Evolutionary conservation across 2,797 vertebrate genomes (phyloP), one percentile per base, ranked within the genome.

Genomic region (Antennarius maculatus): DNA sequence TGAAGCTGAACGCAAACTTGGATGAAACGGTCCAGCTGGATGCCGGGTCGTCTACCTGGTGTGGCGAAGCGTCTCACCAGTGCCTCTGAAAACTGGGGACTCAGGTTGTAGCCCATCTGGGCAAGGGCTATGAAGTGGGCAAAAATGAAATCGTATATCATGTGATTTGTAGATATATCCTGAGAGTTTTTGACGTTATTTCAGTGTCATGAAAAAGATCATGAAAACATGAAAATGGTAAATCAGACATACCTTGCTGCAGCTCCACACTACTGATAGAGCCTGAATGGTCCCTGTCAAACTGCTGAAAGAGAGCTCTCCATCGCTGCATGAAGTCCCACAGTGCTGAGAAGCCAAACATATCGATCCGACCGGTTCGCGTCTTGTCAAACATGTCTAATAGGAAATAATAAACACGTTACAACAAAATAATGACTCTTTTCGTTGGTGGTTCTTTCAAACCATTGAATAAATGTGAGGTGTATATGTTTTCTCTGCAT

Each of bases 91-190:
- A 99, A 98, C 93, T 98, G 96, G 1, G 96, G 96, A 74, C 96
- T 98, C 74, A 98, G 90, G 86, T 94, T 98, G 85, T 98, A 99
- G 48, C 97, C 97, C 97, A 99, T 96, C 83, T 98, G 97, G 74
- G 94, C 91, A 10, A 99, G 93, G 37, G 96, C 97, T 99, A 27
- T 18, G 4, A 47, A 23, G 47, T 9, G 14, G 48, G 48, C 0
- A 2, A 11, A 34, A 43, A 47, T 18, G 58, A 47, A n/a, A 37
- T 4, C 12, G 14, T 29, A 28, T 4, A 9, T 23, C 7, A 39
- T 8, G 7, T 10, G 31, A 42, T 12, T 23, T 57, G 3, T 11
- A 1, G 48, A 58, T 42, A 0, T 43, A 2, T 23, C 1, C 29
- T 13, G 5, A 17, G 18, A 12, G 42, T 29, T 2, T 27, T n/a